Percentiles rank a stretch among this genome's conserved stretches.
These are phyloP conservation scores for Rhopalosiphum maidis DNA, from an alignment of 1,140 invertebrate species.

Conservation along the genomic window DNA sequence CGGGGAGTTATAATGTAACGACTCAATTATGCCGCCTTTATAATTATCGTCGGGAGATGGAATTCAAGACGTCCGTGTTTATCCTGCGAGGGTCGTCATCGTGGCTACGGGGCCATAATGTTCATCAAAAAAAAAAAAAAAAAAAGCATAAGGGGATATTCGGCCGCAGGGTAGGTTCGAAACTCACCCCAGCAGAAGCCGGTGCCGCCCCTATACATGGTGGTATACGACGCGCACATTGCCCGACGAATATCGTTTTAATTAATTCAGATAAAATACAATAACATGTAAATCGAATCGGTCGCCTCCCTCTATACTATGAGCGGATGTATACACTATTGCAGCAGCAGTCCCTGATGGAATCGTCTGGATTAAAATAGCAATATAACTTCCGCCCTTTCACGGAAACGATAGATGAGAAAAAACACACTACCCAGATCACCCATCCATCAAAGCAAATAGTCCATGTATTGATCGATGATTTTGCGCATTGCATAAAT, in stretches of 20 bases:
- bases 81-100: conserved; percentile 36
- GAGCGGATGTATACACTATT: neutral
- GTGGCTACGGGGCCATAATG: neutral
- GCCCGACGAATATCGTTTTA: conserved; percentile 46
- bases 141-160: conserved; percentile 17
- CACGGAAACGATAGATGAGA: neutral
- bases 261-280: conserved; percentile 55
- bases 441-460: conserved; percentile 27
- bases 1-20: conserved; percentile 34
- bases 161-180: conserved; percentile 27
- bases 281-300: conserved; percentile 56
- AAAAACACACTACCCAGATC: neutral
- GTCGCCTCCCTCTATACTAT: neutral
- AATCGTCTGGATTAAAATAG: conserved; percentile 32
- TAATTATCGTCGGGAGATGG: conserved; percentile 25
- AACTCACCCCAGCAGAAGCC: conserved; percentile 47
- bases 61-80: conserved; percentile 39
- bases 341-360: neutral
- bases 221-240: neutral
- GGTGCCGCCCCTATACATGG: neutral
- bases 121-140: neutral
- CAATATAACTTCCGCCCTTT: conserved; percentile 19
- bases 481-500: neutral
- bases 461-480: neutral
- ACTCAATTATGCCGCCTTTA: conserved; percentile 55